Base-by-base conservation (phyloP, 2,888 invertebrate species). In the Aphidoletes aphidimyza region DNA sequence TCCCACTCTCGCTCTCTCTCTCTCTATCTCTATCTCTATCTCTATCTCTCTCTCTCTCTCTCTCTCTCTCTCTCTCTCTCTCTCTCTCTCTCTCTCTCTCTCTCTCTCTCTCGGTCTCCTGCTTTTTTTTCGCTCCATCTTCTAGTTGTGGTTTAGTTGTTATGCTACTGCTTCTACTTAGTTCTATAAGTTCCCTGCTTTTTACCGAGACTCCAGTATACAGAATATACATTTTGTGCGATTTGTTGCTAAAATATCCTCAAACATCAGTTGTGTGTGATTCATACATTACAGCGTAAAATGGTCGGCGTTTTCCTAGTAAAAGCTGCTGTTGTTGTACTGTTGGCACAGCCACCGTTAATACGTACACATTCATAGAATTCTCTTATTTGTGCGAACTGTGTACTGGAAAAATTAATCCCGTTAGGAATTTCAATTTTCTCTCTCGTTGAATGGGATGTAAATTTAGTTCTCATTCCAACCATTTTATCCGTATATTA, bases 401-500 rank as follows among this genome's bases (percentile, higher is more conserved):
- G 54, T 54, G 26, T 17, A 11, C 26, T 22, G 54, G 26, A 54
- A 54, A 54, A 54, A 54, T 54, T 54, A 54, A 54, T 54, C 54
- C 54, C 54, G 54, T 54, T 54, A 54, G 54, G 54, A 54, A 54
- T 54, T 54, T 54, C 54, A 54, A 54, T 54, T 54, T 54, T 54
- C 54, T 54, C 54, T 54, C 54, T 54, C 54, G 54, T 54, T 54
- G 54, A 54, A 54, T 54, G 54, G 42, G 54, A 54, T 54, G 54
- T 54, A 54, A 54, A 54, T 54, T 54, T 22, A 26, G 11, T 19
- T 26, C 54, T 11, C 26, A 26, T 54, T 54, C 54, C 54, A 26
- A 22, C 2, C 11, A 49, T 11, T 49, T 14, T 42, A 6, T 9
- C 14, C 42, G 14, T 14, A 42, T 19, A 19, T 54, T 3, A n/a